Conservation (phyloP, 2,888 invertebrate genomes). For the Drosophila leonis region DNA sequence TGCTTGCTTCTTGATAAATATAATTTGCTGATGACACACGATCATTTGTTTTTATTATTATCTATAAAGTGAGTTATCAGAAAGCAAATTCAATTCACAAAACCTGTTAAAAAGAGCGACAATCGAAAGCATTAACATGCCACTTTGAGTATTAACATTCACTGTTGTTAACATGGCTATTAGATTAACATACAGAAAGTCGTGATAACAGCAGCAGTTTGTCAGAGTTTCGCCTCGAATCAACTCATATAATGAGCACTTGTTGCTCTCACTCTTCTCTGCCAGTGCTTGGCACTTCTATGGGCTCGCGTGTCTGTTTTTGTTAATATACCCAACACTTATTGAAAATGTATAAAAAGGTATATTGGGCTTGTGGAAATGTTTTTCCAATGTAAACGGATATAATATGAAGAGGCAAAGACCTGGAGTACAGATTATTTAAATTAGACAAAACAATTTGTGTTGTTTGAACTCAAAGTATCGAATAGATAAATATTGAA, state of each 20-base stretch:
- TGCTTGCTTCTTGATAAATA: neutral
- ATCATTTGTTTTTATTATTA: conserved; percentile 32
- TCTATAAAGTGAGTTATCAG: conserved; percentile 23
- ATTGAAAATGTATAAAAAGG: neutral
- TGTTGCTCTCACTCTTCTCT: conserved; percentile 28
- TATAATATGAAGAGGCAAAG: neutral
- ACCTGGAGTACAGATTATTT: neutral
- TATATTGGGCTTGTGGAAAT: neutral
- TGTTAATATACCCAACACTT: neutral
- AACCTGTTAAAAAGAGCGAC: conserved; percentile 11
- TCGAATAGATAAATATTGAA: too few relatives aligned
- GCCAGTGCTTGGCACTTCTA: conserved; percentile 17
- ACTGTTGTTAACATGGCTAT: conserved; percentile 22
- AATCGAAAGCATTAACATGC: conserved; percentile 16
- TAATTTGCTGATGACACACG: conserved; percentile 35
- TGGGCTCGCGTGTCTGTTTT: conserved; percentile 32
- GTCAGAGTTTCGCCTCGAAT: conserved; percentile 5
- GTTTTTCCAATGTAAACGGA: neutral
- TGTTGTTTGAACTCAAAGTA: too few relatives aligned
- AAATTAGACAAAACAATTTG: neutral
- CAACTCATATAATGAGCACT: conserved; percentile 10
- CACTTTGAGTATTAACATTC: conserved; percentile 45
- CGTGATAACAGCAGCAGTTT: conserved; percentile 24
- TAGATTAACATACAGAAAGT: conserved; percentile 25
- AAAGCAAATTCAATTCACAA: neutral